A percentile compares a stretch with the other conserved stretches of the same genome.
Evolutionary conservation across 2,888 invertebrate species (phyloP).

Genomic region (Nebria brevicollis): DNA sequence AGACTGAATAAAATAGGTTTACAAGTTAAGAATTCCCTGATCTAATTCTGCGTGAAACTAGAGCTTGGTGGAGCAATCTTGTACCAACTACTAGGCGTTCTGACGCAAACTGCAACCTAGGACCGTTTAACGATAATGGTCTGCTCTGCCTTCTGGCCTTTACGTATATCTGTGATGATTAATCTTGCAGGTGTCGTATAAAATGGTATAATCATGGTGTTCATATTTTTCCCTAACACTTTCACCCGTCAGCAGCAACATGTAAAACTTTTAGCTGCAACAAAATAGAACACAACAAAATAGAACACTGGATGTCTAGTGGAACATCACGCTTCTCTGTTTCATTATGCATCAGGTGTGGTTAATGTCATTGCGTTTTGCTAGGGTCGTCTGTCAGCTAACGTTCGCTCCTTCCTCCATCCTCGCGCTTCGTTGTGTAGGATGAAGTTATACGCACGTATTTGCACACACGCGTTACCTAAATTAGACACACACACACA

Average conservation of each 20-base stretch:
- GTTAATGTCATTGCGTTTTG: slow-evolving; percentile 4
- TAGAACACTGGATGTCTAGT: not conserved
- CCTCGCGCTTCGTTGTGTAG: no score
- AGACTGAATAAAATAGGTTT: not conserved
- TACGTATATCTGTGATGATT: not conserved
- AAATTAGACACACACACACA: not conserved
- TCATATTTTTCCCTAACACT: not conserved
- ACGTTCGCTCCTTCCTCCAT: not conserved
- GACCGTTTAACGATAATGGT: not conserved
- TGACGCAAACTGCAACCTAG: not conserved
- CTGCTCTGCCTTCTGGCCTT: not conserved
- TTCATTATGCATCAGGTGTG: slow-evolving; percentile 21
- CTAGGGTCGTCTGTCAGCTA: not conserved
- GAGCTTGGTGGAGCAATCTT: not conserved
- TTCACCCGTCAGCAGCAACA: not conserved
- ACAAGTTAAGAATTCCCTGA: not conserved
- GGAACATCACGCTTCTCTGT: not conserved
- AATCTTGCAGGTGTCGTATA: not conserved
- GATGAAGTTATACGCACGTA: slow-evolving; percentile 11
- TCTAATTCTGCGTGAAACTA: not conserved
- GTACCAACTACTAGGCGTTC: not conserved
- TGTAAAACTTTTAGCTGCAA: not conserved
- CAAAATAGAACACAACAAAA: not conserved
- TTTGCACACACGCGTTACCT: not conserved
- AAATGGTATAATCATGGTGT: not conserved